Conservation (phyloP, 1,140 invertebrate species). For the Parasteatoda tepidariorum region DNA sequence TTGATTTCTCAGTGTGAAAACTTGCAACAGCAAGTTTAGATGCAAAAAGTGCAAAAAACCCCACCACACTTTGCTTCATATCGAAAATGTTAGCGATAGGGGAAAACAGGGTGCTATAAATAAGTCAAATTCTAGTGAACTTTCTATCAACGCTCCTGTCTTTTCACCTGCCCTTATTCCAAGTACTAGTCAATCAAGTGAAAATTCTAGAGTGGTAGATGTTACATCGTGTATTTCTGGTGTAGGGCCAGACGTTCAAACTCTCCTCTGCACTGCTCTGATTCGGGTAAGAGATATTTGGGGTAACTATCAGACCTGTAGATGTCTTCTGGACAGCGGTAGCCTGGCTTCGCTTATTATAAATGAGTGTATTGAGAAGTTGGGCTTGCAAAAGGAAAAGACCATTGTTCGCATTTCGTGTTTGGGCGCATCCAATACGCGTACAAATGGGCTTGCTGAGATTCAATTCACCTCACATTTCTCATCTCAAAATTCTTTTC, state of each 20-base stretch:
- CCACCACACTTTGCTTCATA: neutral
- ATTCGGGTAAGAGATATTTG: constrained; percentile 2
- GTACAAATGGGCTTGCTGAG: constrained; percentile 1
- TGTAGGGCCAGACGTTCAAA: neutral
- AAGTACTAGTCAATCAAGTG: neutral
- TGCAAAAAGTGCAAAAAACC: neutral
- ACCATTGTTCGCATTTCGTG: neutral
- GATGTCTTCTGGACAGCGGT: neutral
- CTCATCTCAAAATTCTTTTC: neutral
- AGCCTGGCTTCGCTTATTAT: constrained; percentile 10
- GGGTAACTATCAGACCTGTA: neutral
- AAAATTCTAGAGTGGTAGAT: neutral
- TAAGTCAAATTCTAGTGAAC: neutral
- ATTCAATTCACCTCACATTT: constrained; percentile 11
- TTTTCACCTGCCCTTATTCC: neutral
- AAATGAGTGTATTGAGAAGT: neutral
- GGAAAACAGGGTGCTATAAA: neutral
- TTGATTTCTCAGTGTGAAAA: neutral
- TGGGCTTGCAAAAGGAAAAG: neutral
- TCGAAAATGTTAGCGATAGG: neutral
- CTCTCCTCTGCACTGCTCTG: neutral
- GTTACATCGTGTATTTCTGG: neutral
- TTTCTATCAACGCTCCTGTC: neutral
- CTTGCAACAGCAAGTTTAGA: neutral
- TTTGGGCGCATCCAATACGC: neutral